Conservation (phyloP, 2,113 vertebrate genomes). For the Alethe castanea region DNA sequence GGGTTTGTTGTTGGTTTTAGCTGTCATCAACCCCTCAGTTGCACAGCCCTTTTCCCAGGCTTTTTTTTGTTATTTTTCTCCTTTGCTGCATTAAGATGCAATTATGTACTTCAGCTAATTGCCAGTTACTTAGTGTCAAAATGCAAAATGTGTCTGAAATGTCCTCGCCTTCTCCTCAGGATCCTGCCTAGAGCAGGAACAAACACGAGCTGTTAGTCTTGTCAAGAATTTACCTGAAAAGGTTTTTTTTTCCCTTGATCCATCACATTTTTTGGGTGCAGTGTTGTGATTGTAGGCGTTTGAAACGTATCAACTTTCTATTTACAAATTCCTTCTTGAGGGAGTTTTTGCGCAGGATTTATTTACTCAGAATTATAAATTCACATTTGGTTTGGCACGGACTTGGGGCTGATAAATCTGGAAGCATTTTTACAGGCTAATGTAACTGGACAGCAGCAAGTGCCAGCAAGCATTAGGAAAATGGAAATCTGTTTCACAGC, state of each 20-base stretch:
- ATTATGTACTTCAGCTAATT: slow-evolving; percentile 61
- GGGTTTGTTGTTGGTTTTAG: not conserved
- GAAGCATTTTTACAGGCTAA: slow-evolving; percentile 43
- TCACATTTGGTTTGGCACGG: slow-evolving; percentile 44
- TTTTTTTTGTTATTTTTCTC: not conserved
- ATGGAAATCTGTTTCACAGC: slow-evolving; percentile 60
- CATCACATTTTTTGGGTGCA: not conserved
- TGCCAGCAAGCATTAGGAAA: slow-evolving; percentile 69
- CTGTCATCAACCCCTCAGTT: not conserved
- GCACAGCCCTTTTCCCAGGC: not conserved
- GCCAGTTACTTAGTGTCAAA: slow-evolving; percentile 58
- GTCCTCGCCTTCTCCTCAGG: not conserved
- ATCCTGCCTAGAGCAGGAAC: not conserved
- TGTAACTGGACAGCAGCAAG: slow-evolving; percentile 59
- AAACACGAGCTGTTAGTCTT: not conserved
- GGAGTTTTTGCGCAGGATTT: not conserved
- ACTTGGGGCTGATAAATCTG: slow-evolving; percentile 36
- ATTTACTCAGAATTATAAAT: slow-evolving; percentile 54
- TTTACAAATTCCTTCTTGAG: not conserved
- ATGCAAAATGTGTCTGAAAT: slow-evolving; percentile 23
- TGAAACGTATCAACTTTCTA: not conserved
- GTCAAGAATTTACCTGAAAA: slow-evolving; percentile 6
- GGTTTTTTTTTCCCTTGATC: not conserved
- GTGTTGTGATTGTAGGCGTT: not conserved
- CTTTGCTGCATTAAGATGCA: slow-evolving; percentile 49